phyloP scores from a whole-genome alignment of 2,797 vertebrate genomes.

The Rhabdophis nuchalis region DNA sequence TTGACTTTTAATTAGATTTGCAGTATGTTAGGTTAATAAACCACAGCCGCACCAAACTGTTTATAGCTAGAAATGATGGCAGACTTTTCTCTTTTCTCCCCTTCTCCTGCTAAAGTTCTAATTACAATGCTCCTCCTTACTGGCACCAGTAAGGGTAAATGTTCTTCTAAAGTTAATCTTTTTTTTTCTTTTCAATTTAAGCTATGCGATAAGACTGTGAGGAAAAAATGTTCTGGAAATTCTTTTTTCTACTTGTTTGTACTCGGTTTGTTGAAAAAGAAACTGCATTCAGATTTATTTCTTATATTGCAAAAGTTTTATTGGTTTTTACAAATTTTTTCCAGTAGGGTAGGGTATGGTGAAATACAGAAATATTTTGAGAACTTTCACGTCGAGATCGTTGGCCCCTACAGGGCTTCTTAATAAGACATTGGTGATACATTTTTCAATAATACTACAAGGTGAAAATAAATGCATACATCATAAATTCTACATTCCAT shows the following conservation, averaged over 20 bases:
- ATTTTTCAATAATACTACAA: no score
- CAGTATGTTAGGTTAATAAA: slow-evolving; percentile 66
- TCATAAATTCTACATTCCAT: no score
- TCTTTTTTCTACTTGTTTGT: neutral
- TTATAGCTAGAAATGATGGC: neutral
- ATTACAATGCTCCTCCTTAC: slow-evolving; percentile 25
- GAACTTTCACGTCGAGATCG: no score
- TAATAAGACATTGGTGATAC: no score
- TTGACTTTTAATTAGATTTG: slow-evolving; percentile 77
- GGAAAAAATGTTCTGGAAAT: neutral
- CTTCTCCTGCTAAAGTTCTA: neutral
- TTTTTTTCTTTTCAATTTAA: neutral
- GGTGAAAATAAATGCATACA: no score
- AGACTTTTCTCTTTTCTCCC: neutral
- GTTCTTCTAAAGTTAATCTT: slow-evolving; percentile 35
- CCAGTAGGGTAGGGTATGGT: no score
- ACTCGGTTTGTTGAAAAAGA: neutral
- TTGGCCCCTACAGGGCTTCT: no score
- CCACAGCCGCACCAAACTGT: neutral
- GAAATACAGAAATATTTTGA: no score
- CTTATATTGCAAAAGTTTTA: no score
- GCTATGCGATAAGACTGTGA: slow-evolving; percentile 30
- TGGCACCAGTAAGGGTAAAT: slow-evolving; percentile 34
- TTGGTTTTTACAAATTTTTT: no score
- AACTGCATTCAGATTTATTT: neutral